phyloP scores from a whole-genome alignment of 2,113 vertebrate species.

The Spermophilus dauricus region DNA sequence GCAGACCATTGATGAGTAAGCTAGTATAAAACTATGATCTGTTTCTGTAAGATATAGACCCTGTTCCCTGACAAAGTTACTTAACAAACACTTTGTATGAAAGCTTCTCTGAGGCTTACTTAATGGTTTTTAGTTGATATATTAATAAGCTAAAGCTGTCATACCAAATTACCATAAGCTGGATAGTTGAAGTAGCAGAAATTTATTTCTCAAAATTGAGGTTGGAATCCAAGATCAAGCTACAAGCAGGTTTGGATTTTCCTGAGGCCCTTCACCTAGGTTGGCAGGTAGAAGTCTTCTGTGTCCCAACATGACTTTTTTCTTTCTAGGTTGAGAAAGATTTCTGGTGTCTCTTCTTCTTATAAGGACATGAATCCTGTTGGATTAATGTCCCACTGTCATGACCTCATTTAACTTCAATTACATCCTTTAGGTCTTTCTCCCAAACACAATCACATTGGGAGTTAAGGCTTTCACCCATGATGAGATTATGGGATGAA shows the following conservation, averaged over 20 bases:
- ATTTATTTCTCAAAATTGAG: constrained; percentile 16
- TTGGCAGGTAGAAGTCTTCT: background rate
- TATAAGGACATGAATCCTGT: background rate
- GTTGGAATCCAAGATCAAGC: background rate
- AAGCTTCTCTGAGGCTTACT: background rate
- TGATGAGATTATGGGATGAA: background rate
- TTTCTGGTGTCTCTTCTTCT: background rate
- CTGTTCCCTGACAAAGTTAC: background rate
- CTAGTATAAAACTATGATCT: background rate
- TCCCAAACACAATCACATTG: background rate
- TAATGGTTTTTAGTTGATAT: background rate
- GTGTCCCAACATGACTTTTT: background rate
- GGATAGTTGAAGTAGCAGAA: background rate
- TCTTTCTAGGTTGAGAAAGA: background rate
- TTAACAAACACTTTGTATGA: background rate
- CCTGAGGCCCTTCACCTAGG: background rate
- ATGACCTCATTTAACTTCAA: background rate
- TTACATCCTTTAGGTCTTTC: background rate
- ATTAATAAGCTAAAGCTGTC: background rate
- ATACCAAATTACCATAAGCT: background rate
- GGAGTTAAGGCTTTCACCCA: background rate
- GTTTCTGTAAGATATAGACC: background rate
- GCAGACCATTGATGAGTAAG: background rate
- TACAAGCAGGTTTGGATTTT: background rate
- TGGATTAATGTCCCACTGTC: background rate